phyloP scores from a whole-genome alignment of 2,797 vertebrate genomes.

The Brachyalestes nurse region DNA sequence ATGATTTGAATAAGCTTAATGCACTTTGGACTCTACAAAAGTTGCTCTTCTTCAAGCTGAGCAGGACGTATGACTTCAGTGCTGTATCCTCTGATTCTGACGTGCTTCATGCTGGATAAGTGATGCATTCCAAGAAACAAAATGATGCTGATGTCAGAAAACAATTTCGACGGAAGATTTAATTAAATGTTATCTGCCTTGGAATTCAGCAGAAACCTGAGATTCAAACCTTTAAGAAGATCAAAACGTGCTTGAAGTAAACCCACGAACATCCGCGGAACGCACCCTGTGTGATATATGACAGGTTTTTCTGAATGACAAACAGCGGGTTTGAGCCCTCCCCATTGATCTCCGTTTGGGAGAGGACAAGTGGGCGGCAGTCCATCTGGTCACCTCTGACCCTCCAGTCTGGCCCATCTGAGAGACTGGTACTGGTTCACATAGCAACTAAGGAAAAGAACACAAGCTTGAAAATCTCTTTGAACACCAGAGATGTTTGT shows the following conservation, averaged over 20 bases:
- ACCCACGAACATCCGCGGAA: background rate
- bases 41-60: background rate
- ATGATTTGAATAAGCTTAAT: background rate
- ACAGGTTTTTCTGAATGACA: constrained; percentile 22
- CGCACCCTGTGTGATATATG: background rate
- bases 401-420: constrained; percentile 5
- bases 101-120: background rate
- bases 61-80: background rate
- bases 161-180: background rate
- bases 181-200: background rate
- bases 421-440: constrained; percentile 24
- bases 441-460: constrained; percentile 33
- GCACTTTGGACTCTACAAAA: background rate
- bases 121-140: background rate
- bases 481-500: constrained; percentile 4
- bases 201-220: background rate
- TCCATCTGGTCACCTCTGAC: constrained; percentile 26
- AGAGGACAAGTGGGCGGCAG: constrained; percentile 17
- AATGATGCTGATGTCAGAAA: too few relatives aligned
- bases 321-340: background rate
- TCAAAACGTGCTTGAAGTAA: background rate
- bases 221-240: background rate
- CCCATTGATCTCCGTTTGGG: constrained; percentile 9
- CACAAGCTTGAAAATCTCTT: constrained; percentile 9
- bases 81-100: background rate